Base-by-base conservation (phyloP, 2,113 vertebrate species). In the Laterallus jamaicensis region DNA sequence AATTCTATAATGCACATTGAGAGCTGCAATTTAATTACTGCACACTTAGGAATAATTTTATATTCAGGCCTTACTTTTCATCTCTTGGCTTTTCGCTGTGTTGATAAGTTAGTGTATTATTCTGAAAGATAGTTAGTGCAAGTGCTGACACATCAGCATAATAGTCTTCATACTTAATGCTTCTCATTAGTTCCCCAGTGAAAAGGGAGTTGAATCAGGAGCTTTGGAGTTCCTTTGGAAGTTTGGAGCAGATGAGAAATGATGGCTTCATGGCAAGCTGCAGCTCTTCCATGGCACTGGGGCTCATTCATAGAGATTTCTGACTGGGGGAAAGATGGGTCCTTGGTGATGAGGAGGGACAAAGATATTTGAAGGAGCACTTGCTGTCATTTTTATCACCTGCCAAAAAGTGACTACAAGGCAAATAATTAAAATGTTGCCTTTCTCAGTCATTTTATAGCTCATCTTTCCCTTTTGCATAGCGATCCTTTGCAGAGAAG, bases 21-120 rank as follows among this genome's bases (percentile, higher is more conserved):
- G 40, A 83, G 35, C 60, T 95, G 64, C 64, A 82, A 35, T 90
- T 96, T 88, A 70, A 84, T 96, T 93, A 84, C 68, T 81, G n/a
- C 50, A 74, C 14, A 44, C 22, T 91, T 64, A 71, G 35, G 42
- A 81, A 77, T 75, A 91, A 91, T 93, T 88, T 91, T 5, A 25
- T 90, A 47, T 78, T 77, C 40, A 67, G 80, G 39, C n/a, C 60
- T 84, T 93, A 62, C 35, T 69, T 92, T 66, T 76, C 7, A 62
- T 86, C 47, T 83, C 25, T 71, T 81, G 56, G 19, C 35, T 92
- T 94, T 96, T 94, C 1, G 1, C 68, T 62, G 19, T 59, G 31
- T 88, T 90, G 55, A 37, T 92, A 88, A 83, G 50, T 59, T 81
- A 55, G 29, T 5, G 0, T 83, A 64, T 87, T 87, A 64, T 88